Evolutionary conservation across 1,140 invertebrate genomes (phyloP), one percentile per base, ranked within the genome.

Genomic region (Drosophila seguyi): DNA sequence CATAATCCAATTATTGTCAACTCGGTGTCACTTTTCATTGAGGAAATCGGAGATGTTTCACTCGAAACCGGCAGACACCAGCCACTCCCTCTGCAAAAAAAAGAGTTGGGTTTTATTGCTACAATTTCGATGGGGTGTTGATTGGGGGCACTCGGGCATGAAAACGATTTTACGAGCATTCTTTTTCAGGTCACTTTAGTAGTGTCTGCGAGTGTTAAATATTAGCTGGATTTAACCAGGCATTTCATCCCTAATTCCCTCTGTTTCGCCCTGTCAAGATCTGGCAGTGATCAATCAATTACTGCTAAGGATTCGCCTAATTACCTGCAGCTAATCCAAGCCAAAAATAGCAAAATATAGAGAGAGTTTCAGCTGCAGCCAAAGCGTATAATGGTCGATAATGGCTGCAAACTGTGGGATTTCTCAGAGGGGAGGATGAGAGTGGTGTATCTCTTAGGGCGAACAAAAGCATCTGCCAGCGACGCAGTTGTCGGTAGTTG

Each of bases 1-100:
- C 65, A 86, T 86, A 86, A 87, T 81, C 82, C 71, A 82, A 87
- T 88, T 88, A 80, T 55, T 88, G 76, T 79, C 71, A 73, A 66
- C 63, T 79, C 59, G 71, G 83, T 87, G 83, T 81, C 80, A 84
- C 44, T 75, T 84, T 90, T 90, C 75, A 79, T 82, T 87, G 73
- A 44, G 39, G 73, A 77, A 77, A 77, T 63, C 50, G 39, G 56
- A 75, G 57, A 81, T 65, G 25, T 65, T 45, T 42, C 34, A 39
- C 39, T 27, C 52, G 16, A 18, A 53, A 14, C 10, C 18, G 13
- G 14, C 18, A 34, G 50, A 52, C 31, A 38, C 52, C 52, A 38
- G 20, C 27, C 55, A 31, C 13, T 22, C 53, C 50, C 57, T 56
- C 41, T 48, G 6, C n/a, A n/a, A n/a, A 3, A 39, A 27, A 41